A percentile compares a stretch with the other conserved stretches of the same genome.
These are phyloP conservation scores for Pyrocoelia pectoralis DNA, from an alignment of 2,888 invertebrate genomes.

Conservation along the genomic window DNA sequence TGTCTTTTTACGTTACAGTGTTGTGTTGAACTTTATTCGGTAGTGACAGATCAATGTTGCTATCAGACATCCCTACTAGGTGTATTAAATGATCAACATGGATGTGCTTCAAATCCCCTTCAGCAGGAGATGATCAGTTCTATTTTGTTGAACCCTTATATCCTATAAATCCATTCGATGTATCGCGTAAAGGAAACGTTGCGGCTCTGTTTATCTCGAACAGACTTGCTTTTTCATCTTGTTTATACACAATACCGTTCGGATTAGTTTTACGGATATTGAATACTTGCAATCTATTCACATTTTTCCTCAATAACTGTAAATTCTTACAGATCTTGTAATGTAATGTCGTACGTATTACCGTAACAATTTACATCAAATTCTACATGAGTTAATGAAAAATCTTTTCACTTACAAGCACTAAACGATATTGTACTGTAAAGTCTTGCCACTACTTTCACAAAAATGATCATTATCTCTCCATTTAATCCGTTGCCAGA, in stretches of 20 bases:
- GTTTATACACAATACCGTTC: background rate
- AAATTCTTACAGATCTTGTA: too few species aligned
- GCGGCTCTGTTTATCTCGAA: constrained; percentile 14
- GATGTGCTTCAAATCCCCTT: constrained; percentile 43
- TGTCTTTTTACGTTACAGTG: constrained; percentile 9
- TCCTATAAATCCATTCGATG: constrained; percentile 31
- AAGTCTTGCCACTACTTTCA: too few species aligned
- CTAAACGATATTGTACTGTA: too few species aligned
- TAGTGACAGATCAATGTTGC: constrained; percentile 41
- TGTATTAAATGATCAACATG: constrained; percentile 46
- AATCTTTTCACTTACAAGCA: too few species aligned
- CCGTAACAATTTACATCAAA: too few species aligned
- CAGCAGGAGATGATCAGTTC: constrained; percentile 32
- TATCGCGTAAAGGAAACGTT: constrained; percentile 22
- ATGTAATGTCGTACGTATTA: too few species aligned
- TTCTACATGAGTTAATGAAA: too few species aligned
- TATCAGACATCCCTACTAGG: constrained; percentile 41
- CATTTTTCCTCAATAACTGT: too few species aligned
- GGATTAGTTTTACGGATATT: background rate
- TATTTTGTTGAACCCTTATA: constrained; percentile 27
- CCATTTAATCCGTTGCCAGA: too few species aligned
- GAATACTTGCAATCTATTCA: background rate
- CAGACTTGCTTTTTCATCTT: constrained; percentile 10
- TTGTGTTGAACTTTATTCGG: constrained; percentile 10
- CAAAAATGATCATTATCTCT: too few species aligned